Base-by-base conservation (phyloP, 92 coral and sea anemone genomes). In the Actinernus sp. region DNA sequence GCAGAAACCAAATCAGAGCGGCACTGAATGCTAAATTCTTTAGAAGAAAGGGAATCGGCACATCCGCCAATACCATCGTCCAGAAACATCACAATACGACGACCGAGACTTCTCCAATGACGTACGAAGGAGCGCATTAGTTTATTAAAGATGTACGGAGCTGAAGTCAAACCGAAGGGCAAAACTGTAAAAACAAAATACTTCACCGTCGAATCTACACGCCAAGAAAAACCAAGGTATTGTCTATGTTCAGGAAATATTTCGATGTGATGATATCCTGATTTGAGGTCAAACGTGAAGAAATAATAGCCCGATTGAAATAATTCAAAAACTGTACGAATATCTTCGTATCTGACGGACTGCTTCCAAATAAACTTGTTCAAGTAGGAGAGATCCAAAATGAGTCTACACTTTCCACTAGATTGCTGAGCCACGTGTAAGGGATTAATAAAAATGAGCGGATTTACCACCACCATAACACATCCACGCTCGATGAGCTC, bases 91-190 rank as follows among this genome's bases (percentile, higher is more conserved):
- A n/a, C n/a, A n/a, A n/a, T n/a, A n/a, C n/a, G n/a, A n/a, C n/a
- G n/a, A n/a, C n/a, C n/a, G n/a, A n/a, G n/a, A n/a, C n/a, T n/a
- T 16, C 68, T 53, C 78, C 89, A 76, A 41, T 63, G 55, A 22
- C 39, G 22, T 13, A 71, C 46, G 27, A 82, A 22, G 29, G 71
- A 71, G 10, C 58, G 44, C 52, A 65, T 22, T 8, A 81, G 4
- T 49, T 73, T 81, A 0, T 65, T 71, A 48, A 73, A 81, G 23
- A 72, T 58, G 36, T 65, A 82, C 3, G 83, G 88, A 1, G 83
- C 84, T 13, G 73, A 65, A 10, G 72, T 65, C 27, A 74, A 81
- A 1, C 88, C 88, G 52, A 82, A 74, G 12, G 81, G 81, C 27
- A 78, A 43, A 11, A 31, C 47, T 13, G 55, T 36, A 44, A 61